Evolutionary conservation across 2,888 invertebrate genomes (phyloP).

Genomic region (Pyrgus malvae): DNA sequence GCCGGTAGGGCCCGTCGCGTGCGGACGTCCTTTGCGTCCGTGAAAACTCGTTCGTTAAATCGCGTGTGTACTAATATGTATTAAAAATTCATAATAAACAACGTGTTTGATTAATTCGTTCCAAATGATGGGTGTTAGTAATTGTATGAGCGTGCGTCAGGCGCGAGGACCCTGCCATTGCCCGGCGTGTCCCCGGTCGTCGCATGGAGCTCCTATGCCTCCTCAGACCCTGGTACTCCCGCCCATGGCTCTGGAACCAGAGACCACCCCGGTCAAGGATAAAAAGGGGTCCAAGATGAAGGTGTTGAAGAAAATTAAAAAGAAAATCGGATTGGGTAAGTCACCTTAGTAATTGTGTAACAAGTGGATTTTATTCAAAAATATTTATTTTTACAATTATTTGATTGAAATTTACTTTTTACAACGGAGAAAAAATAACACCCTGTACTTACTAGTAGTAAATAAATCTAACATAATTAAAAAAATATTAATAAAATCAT

Average conservation of each 20-base stretch:
- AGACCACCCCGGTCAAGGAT: slow-evolving; percentile 71
- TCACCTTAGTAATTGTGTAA: slow-evolving; percentile 9
- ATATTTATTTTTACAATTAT: not conserved
- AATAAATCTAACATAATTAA: too few species aligned
- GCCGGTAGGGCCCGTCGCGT: slow-evolving; percentile 57
- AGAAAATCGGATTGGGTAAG: slow-evolving; percentile 93
- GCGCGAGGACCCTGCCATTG: slow-evolving; percentile 81
- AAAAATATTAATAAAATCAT: not conserved
- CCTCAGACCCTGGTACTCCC: slow-evolving; percentile 73
- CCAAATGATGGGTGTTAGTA: slow-evolving; percentile 79
- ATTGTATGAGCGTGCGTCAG: slow-evolving; percentile 81
- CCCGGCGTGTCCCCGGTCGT: slow-evolving; percentile 74
- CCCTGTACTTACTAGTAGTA: too few species aligned
- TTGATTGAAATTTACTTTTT: too few species aligned
- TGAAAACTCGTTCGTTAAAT: slow-evolving; percentile 26
- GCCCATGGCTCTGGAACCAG: slow-evolving; percentile 72
- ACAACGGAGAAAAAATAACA: too few species aligned
- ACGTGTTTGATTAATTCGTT: slow-evolving; percentile 37
- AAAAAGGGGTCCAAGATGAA: slow-evolving; percentile 88
- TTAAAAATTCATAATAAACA: slow-evolving; percentile 28
- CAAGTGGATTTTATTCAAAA: not conserved
- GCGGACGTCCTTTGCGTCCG: slow-evolving; percentile 53
- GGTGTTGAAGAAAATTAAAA: slow-evolving; percentile 93
- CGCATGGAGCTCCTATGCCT: slow-evolving; percentile 63
- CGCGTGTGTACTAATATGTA: slow-evolving; percentile 39